phyloP scores from a whole-genome alignment of 1,140 invertebrate species.

The Drosophila micromelanica region DNA sequence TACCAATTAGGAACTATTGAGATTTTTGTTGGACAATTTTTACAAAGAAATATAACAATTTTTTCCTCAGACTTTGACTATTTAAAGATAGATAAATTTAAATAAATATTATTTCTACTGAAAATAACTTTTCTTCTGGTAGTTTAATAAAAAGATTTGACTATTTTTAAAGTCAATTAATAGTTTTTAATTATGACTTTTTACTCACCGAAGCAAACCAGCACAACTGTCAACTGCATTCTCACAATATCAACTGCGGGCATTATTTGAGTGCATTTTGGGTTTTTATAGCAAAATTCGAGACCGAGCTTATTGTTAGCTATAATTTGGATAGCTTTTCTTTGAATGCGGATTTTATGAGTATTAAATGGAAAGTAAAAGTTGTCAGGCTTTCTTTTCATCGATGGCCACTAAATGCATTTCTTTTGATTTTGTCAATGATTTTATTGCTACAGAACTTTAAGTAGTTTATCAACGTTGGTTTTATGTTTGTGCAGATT shows the following conservation, averaged over 20 bases:
- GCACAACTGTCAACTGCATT: slow-evolving; percentile 41
- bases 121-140: no score
- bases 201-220: slow-evolving; percentile 28
- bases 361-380: slow-evolving; percentile 36
- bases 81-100: no score
- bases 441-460: slow-evolving; percentile 15
- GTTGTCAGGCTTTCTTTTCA: neutral
- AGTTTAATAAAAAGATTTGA: neutral
- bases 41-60: no score
- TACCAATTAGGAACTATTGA: no score
- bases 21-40: no score
- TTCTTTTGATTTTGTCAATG: slow-evolving; percentile 11
- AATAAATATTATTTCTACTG: no score
- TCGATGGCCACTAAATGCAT: neutral
- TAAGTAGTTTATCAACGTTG: slow-evolving; percentile 19
- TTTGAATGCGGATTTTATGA: slow-evolving; percentile 25
- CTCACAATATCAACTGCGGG: slow-evolving; percentile 24
- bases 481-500: slow-evolving; percentile 20
- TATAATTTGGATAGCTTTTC: neutral
- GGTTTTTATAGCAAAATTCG: slow-evolving; percentile 44
- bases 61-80: no score
- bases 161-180: neutral
- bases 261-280: neutral
- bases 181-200: neutral
- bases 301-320: neutral